Evolutionary conservation across 2,888 invertebrate genomes (phyloP).

Genomic region (Chydorus sphaericus): DNA sequence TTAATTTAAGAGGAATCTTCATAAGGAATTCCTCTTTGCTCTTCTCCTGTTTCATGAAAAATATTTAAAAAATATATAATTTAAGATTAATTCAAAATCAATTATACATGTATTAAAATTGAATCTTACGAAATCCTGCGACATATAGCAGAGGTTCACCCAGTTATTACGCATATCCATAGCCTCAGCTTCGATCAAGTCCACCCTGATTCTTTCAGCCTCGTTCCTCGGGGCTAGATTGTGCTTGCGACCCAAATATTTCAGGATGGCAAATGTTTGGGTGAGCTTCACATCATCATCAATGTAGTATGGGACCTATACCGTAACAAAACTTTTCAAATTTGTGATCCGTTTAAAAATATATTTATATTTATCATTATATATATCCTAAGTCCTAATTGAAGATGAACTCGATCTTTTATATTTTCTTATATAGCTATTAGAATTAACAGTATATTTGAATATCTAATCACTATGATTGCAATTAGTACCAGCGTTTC

Average conservation of each 20-base stretch:
- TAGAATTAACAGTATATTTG: no score
- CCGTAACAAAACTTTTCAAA: no score
- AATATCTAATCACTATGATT: no score
- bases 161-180: conserved; percentile 30
- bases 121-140: conserved; percentile 27
- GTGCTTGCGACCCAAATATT: conserved; percentile 31
- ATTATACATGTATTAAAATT: background rate
- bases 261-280: conserved; percentile 31
- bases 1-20: conserved; percentile 24
- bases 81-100: background rate
- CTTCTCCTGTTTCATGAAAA: conserved; percentile 27
- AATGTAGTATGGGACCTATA: conserved; percentile 33
- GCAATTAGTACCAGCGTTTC: no score
- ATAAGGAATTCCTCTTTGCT: conserved; percentile 27
- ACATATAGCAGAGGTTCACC: conserved; percentile 27
- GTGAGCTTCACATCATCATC: conserved; percentile 31
- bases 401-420: no score
- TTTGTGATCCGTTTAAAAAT: no score
- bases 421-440: no score
- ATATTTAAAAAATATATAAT: conserved; percentile 1
- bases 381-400: no score
- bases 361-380: no score
- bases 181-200: conserved; percentile 28
- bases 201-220: conserved; percentile 27
- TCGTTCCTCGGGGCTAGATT: conserved; percentile 29